These are phyloP conservation scores for Euplexia lucipara DNA, from an alignment of 2,888 invertebrate genomes.

Conservation along the genomic window DNA sequence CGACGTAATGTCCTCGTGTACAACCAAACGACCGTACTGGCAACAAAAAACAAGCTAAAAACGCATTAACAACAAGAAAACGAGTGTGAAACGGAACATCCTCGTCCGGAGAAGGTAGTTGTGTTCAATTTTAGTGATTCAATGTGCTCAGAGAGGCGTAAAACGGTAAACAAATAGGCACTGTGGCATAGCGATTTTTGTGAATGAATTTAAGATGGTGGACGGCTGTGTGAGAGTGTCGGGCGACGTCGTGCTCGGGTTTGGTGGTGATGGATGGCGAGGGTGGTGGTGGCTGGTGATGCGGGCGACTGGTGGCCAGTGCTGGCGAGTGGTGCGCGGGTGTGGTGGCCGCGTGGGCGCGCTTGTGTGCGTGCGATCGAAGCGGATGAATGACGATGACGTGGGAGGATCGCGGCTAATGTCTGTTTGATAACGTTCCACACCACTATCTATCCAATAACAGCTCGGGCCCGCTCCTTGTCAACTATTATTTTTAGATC, in stretches of 20 bases:
- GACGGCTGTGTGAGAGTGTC: slow-evolving; percentile 80
- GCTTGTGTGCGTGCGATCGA: slow-evolving; percentile 86
- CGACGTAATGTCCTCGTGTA: slow-evolving; percentile 72
- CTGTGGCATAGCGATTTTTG: slow-evolving; percentile 87
- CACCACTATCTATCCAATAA: slow-evolving; percentile 71
- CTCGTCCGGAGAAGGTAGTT: slow-evolving; percentile 56
- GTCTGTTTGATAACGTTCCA: slow-evolving; percentile 83
- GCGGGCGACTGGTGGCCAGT: slow-evolving; percentile 43
- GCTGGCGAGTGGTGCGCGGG: slow-evolving; percentile 61
- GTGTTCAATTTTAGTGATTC: slow-evolving; percentile 61
- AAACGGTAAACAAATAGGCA: slow-evolving; percentile 88
- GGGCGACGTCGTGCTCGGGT: slow-evolving; percentile 73
- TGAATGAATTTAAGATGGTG: slow-evolving; percentile 91
- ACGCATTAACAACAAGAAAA: slow-evolving; percentile 67
- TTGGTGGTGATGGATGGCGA: slow-evolving; percentile 72
- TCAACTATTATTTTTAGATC: slow-evolving; percentile 86
- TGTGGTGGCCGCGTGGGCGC: slow-evolving; percentile 72
- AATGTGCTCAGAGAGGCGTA: slow-evolving; percentile 75
- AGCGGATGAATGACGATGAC: slow-evolving; percentile 89
- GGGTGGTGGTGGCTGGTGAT: slow-evolving; percentile 53
- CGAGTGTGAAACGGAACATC: slow-evolving; percentile 68
- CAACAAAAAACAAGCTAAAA: slow-evolving; percentile 81
- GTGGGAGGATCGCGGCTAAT: slow-evolving; percentile 82
- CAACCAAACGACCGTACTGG: slow-evolving; percentile 75
- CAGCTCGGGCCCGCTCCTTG: slow-evolving; percentile 69